A percentile compares a stretch with the other conserved stretches of the same genome.
These are phyloP conservation scores for Hyppa rectilinea DNA, from an alignment of 2,888 invertebrate genomes.

Conservation along the genomic window DNA sequence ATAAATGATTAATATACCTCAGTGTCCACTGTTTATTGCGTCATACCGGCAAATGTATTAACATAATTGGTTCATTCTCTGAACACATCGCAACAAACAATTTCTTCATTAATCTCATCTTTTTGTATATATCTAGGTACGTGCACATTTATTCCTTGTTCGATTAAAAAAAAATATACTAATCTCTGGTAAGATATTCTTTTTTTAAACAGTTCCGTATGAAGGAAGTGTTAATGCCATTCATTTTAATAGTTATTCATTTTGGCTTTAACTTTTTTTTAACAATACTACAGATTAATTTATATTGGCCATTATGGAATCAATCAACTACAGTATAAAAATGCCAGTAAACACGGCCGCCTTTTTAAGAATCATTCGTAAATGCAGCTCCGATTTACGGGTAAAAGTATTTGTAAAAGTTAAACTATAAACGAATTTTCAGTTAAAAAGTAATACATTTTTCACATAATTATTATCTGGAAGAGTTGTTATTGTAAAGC, in stretches of 20 bases:
- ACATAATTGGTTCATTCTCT: constrained; percentile 36
- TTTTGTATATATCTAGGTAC: background rate
- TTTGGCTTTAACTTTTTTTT: constrained; percentile 46
- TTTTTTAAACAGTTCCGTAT: constrained; percentile 14
- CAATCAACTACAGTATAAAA: constrained; percentile 49
- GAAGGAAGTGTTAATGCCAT: constrained; percentile 48
- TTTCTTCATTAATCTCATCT: constrained; percentile 28
- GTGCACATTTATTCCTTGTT: background rate
- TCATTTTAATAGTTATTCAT: constrained; percentile 42
- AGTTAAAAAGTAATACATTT: background rate
- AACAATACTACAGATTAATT: constrained; percentile 51
- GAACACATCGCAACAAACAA: constrained; percentile 29
- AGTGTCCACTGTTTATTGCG: constrained; percentile 52
- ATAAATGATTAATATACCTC: constrained; percentile 60
- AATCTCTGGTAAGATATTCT: background rate
- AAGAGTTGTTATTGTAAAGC: constrained; percentile 29
- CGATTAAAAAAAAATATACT: background rate
- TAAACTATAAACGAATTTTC: background rate
- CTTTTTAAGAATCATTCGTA: constrained; percentile 5
- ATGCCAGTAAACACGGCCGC: constrained; percentile 16
- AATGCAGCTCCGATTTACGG: constrained; percentile 3
- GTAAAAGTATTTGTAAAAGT: constrained; percentile 2
- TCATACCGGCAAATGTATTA: constrained; percentile 53
- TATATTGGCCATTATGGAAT: constrained; percentile 46
- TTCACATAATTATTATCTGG: constrained; percentile 15